These are phyloP conservation scores for Zaprionus ornatus DNA, from an alignment of 1,140 invertebrate species.

Conservation along the genomic window DNA sequence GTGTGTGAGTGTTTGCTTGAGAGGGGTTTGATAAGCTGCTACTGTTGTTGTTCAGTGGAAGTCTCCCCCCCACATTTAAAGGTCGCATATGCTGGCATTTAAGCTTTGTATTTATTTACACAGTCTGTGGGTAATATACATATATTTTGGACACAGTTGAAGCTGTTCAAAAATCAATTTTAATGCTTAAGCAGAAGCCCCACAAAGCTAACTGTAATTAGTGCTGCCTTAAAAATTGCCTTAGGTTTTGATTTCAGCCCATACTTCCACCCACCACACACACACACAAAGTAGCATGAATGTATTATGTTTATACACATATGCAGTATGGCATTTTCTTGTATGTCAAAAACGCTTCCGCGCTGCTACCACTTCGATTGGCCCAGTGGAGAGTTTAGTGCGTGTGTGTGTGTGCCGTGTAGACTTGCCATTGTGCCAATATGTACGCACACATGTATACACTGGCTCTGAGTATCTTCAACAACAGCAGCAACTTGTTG, in stretches of 20 bases:
- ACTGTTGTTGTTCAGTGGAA: neutral
- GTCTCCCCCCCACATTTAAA: slow-evolving; percentile 32
- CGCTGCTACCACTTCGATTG: slow-evolving; percentile 48
- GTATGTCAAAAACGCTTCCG: slow-evolving; percentile 50
- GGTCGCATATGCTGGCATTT: slow-evolving; percentile 66
- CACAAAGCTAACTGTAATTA: slow-evolving; percentile 65
- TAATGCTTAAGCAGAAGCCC: slow-evolving; percentile 51
- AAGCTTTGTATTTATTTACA: slow-evolving; percentile 58
- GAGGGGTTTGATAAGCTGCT: slow-evolving; percentile 42
- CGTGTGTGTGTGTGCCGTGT: slow-evolving; percentile 18
- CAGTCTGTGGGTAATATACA: slow-evolving; percentile 39
- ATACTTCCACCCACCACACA: slow-evolving; percentile 10
- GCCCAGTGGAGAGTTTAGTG: slow-evolving; percentile 56
- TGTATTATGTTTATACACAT: slow-evolving; percentile 15
- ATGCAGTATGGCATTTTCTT: slow-evolving; percentile 49
- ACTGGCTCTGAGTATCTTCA: slow-evolving; percentile 65
- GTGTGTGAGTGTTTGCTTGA: slow-evolving; percentile 11
- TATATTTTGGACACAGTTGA: slow-evolving; percentile 41
- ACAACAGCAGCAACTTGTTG: slow-evolving; percentile 70
- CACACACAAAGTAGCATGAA: neutral
- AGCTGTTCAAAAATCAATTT: slow-evolving; percentile 51
- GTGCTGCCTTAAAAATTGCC: slow-evolving; percentile 30
- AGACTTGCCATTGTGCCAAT: slow-evolving; percentile 59
- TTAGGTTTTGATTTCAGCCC: slow-evolving; percentile 42
- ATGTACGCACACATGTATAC: slow-evolving; percentile 7